Percentiles rank a stretch among this genome's conserved stretches.
Conservation (phyloP, 1,140 invertebrate genomes). For the Meloidogyne exigua region DNA sequence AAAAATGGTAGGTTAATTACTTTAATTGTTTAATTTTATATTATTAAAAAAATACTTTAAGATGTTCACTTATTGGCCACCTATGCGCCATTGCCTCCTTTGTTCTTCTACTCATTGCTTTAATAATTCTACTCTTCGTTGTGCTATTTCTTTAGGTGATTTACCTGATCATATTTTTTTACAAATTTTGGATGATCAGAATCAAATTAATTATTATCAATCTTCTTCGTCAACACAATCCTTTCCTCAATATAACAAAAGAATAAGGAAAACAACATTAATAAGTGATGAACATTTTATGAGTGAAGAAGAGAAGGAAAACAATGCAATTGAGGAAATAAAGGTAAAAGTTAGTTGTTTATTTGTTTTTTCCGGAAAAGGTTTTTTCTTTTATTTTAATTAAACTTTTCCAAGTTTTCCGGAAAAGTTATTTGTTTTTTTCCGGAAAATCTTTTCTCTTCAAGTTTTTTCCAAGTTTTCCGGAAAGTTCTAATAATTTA, state of each 20-base stretch:
- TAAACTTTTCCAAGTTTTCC: too few relatives aligned
- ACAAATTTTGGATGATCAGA: not conserved
- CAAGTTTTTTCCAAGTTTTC: too few relatives aligned
- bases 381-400: too few relatives aligned
- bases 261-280: not conserved
- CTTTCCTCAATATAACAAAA: not conserved
- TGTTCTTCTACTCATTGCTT: not conserved
- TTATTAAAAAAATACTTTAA: not conserved
- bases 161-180: not conserved
- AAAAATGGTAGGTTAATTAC: not conserved
- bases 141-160: constrained; percentile 1
- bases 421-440: too few relatives aligned
- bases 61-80: not conserved
- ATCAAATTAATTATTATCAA: not conserved
- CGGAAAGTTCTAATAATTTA: too few relatives aligned
- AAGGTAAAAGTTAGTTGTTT: not conserved
- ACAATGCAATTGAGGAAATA: not conserved
- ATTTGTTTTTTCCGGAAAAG: too few relatives aligned
- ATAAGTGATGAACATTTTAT: not conserved
- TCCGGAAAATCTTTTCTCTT: too few relatives aligned
- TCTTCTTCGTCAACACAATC: constrained; percentile 2
- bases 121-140: not conserved
- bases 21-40: not conserved
- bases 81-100: not conserved
- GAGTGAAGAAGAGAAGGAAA: not conserved